phyloP scores from a whole-genome alignment of 2,888 invertebrate genomes.

The Ecliptopera silaceata region DNA sequence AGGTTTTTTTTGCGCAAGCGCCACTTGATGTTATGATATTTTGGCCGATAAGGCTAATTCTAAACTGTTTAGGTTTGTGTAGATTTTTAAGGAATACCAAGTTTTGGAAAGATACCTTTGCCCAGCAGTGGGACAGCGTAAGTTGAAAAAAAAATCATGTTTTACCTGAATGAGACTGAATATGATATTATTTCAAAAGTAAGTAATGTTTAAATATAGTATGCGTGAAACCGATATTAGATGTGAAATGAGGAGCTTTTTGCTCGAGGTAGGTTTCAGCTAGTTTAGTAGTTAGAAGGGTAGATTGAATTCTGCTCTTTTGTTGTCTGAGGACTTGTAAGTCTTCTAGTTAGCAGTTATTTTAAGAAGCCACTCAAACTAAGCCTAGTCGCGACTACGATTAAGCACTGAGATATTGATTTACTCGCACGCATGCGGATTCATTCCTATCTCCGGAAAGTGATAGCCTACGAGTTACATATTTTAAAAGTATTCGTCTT shows the following conservation, averaged over 20 bases:
- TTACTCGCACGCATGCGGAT: constrained; percentile 26
- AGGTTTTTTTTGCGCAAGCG: constrained; percentile 31
- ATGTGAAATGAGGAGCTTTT: no score
- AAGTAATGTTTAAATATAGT: no score
- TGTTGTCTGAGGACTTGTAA: constrained; percentile 25
- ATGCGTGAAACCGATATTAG: no score
- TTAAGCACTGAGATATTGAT: constrained; percentile 34
- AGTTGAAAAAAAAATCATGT: no score
- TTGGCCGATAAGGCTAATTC: constrained; percentile 23
- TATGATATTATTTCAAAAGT: no score
- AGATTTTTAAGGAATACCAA: no score
- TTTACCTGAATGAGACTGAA: no score
- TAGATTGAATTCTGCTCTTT: constrained; percentile 5
- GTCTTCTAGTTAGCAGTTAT: constrained; percentile 28
- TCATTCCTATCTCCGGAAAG: constrained; percentile 16
- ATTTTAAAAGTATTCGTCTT: no score
- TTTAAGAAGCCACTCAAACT: constrained; percentile 37
- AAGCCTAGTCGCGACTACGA: constrained; percentile 39
- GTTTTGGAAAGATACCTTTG: no score
- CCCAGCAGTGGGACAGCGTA: no score
- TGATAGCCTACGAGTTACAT: not conserved
- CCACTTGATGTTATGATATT: constrained; percentile 24
- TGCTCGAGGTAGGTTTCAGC: no score
- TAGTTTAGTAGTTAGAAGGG: not conserved
- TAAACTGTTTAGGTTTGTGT: constrained; percentile 15